A percentile compares a stretch with the other conserved stretches of the same genome.
Evolutionary conservation across 2,888 invertebrate genomes (phyloP).

Genomic region (Atrina japonica): DNA sequence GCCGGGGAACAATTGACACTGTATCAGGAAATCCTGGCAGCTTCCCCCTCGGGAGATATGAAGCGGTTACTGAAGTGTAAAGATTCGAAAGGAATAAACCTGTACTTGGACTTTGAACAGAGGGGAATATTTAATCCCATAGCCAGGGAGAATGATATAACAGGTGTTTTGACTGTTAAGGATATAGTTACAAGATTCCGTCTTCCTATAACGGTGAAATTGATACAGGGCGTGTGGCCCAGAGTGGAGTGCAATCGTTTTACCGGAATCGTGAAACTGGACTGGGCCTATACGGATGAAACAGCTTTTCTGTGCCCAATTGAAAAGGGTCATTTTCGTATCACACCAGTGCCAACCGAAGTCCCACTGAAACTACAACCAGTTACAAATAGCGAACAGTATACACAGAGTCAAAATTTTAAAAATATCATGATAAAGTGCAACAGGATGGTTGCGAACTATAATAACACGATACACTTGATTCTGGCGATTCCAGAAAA

Average conservation of each 20-base stretch:
- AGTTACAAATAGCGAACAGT: constrained; percentile 82
- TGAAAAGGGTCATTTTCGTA: constrained; percentile 78
- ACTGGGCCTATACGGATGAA: constrained; percentile 77
- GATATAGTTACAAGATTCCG: constrained; percentile 91
- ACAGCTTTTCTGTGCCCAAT: constrained; percentile 77
- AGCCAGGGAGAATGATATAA: constrained; percentile 95
- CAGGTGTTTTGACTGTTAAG: constrained; percentile 95
- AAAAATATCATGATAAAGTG: constrained; percentile 67
- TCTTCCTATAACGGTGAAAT: constrained; percentile 93
- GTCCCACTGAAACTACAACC: constrained; percentile 89
- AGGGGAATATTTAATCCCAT: constrained; percentile 95
- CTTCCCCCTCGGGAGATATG: constrained; percentile 57
- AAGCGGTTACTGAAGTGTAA: constrained; percentile 90
- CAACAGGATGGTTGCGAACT: constrained; percentile 75
- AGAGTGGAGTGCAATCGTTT: constrained; percentile 81
- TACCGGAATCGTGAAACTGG: constrained; percentile 75
- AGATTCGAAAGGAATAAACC: constrained; percentile 91
- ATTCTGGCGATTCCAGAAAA: constrained; percentile 74
- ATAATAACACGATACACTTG: constrained; percentile 78
- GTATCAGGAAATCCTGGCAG: constrained; percentile 67
- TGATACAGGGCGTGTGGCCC: constrained; percentile 94
- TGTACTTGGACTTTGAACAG: constrained; percentile 92
- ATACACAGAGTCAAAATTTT: constrained; percentile 64
- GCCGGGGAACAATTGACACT: constrained; percentile 78
- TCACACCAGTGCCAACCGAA: constrained; percentile 91